These are phyloP conservation scores for Sarcophaga rosellei DNA, from an alignment of 2,888 invertebrate genomes.

Conservation along the genomic window DNA sequence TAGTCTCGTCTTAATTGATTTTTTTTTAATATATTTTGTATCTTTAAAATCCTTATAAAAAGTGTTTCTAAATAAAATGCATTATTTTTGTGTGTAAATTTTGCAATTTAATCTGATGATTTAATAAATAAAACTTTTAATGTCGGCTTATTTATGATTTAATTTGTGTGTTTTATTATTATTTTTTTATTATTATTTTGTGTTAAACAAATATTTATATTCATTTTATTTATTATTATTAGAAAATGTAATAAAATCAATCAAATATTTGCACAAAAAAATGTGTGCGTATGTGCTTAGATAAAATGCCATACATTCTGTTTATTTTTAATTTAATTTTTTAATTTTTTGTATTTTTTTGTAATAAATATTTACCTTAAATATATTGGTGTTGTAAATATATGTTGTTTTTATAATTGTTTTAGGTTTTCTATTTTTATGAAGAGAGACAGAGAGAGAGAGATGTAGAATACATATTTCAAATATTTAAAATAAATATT, in stretches of 20 bases:
- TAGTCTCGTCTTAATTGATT: not conserved
- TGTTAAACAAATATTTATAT: slow-evolving; percentile 25
- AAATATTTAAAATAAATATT: slow-evolving; percentile 21
- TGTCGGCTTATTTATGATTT: not conserved
- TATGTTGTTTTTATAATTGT: slow-evolving; percentile 7
- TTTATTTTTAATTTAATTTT: slow-evolving; percentile 9
- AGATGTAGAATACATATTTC: slow-evolving; percentile 20
- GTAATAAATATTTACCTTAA: not conserved
- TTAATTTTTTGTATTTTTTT: not conserved
- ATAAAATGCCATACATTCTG: not conserved
- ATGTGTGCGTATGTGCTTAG: too few relatives aligned
- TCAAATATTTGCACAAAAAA: slow-evolving; percentile 36
- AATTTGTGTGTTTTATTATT: not conserved
- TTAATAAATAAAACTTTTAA: not conserved
- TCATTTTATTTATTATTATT: slow-evolving; percentile 22
- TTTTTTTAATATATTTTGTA: not conserved
- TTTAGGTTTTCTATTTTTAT: not conserved
- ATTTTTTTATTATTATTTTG: not conserved
- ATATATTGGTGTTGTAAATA: not conserved
- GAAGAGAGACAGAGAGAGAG: not conserved
- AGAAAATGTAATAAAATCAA: slow-evolving; percentile 29
- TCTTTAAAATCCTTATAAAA: not conserved
- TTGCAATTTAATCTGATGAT: not conserved
- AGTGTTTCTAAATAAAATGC: not conserved
- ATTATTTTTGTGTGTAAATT: not conserved